Evolutionary conservation across 2,797 vertebrate species (phyloP).

Genomic region (Cossypha niveicapilla): DNA sequence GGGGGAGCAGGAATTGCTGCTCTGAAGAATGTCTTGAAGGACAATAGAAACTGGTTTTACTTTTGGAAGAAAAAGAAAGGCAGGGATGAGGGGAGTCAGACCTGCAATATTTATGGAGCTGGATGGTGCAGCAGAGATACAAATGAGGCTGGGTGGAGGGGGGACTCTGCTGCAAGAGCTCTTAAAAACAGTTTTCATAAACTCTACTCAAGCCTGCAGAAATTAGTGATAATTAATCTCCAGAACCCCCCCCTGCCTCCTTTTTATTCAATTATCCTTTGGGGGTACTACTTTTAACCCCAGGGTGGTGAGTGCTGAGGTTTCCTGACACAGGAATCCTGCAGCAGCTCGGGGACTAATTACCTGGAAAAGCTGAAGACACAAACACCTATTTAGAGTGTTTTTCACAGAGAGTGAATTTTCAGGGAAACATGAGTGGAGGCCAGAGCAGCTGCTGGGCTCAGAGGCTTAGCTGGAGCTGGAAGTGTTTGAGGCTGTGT

Average conservation of each 20-base stretch:
- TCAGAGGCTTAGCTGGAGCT: conserved; percentile 2
- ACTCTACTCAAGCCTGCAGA: background rate
- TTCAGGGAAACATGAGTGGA: background rate
- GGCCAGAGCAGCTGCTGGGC: background rate
- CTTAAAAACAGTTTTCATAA: background rate
- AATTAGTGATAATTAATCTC: conserved; percentile 23
- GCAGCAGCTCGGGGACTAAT: conserved; percentile 31
- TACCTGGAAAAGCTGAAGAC: conserved; percentile 41
- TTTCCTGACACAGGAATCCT: conserved; percentile 27
- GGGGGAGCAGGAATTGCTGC: background rate
- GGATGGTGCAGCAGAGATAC: rapidly evolving
- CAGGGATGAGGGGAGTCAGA: rapidly evolving
- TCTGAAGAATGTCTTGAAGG: background rate
- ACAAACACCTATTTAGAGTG: background rate
- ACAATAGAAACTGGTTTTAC: background rate
- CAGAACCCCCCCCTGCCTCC: background rate
- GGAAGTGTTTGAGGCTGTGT: background rate
- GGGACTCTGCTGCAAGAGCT: background rate
- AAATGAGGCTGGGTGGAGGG: background rate
- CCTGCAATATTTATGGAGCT: background rate
- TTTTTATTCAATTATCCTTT: background rate
- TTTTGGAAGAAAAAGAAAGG: background rate
- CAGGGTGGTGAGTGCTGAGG: background rate
- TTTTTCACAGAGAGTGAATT: background rate
- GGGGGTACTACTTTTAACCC: background rate